Conservation (phyloP, 2,888 invertebrate genomes). For the Pantelozetes paolii region DNA sequence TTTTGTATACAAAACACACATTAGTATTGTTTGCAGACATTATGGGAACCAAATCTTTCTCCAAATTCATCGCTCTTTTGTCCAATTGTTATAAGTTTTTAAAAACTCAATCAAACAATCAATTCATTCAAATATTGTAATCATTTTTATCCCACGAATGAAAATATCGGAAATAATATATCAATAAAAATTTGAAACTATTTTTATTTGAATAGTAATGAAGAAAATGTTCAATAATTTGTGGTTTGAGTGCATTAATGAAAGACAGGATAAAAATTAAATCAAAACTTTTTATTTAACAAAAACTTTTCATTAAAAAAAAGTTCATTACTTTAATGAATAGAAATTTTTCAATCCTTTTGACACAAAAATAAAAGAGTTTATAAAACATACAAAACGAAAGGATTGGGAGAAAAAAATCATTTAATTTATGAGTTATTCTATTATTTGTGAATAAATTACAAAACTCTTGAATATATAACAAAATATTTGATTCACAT, state of each 20-base stretch:
- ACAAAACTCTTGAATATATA: not conserved
- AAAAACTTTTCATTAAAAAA: not conserved
- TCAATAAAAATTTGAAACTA: too few species aligned
- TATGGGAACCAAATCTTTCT: slow-evolving; percentile 22
- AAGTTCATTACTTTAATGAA: slow-evolving; percentile 12
- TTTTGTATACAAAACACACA: not conserved
- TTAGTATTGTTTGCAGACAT: slow-evolving; percentile 22
- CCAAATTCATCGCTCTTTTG: not conserved
- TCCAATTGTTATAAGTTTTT: not conserved
- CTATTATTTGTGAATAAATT: slow-evolving; percentile 5
- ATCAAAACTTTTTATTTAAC: not conserved
- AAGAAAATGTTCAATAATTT: too few species aligned
- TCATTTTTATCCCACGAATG: not conserved
- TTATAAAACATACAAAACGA: not conserved
- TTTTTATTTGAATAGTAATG: too few species aligned
- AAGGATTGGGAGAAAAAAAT: slow-evolving; percentile 22
- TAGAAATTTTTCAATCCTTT: not conserved
- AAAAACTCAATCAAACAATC: not conserved
- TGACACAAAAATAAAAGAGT: not conserved
- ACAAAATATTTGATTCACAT: slow-evolving; percentile 9
- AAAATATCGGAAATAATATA: too few species aligned
- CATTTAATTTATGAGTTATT: slow-evolving; percentile 2
- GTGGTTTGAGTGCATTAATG: not conserved
- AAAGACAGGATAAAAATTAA: not conserved
- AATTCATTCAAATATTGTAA: slow-evolving; percentile 6